Evolutionary conservation across 1,140 invertebrate species (phyloP).

Genomic region (Proctacanthus coquilletti): DNA sequence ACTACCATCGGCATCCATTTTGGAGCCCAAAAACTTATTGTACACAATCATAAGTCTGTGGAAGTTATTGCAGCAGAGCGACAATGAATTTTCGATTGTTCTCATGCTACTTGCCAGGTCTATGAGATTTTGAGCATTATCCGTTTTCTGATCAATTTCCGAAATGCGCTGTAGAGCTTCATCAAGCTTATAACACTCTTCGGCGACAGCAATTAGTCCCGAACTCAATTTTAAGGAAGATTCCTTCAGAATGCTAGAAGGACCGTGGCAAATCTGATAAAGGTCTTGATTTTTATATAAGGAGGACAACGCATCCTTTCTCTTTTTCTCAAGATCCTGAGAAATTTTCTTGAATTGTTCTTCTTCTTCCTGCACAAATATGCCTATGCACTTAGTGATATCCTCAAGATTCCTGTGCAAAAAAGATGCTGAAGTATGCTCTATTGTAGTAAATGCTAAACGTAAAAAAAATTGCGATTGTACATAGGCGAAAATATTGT

Average conservation of each 20-base stretch:
- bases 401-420: constrained; percentile 19
- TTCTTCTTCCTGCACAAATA: constrained; percentile 23
- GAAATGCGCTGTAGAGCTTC: constrained; percentile 17
- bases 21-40: constrained; percentile 25
- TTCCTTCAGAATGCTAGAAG: constrained; percentile 21
- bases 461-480: constrained; percentile 27
- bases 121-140: constrained; percentile 16
- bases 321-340: constrained; percentile 17
- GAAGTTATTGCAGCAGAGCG: constrained; percentile 26
- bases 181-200: constrained; percentile 23
- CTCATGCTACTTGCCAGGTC: constrained; percentile 25
- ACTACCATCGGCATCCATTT: constrained; percentile 13
- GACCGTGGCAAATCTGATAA: too few species aligned
- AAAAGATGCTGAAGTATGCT: constrained; percentile 19
- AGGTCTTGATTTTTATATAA: too few species aligned
- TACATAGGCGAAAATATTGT: constrained; percentile 29
- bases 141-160: constrained; percentile 13
- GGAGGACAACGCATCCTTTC: too few species aligned
- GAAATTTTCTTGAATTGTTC: constrained; percentile 24
- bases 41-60: constrained; percentile 26
- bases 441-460: constrained; percentile 21
- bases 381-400: constrained; percentile 19
- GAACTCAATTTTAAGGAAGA: constrained; percentile 25
- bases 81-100: constrained; percentile 21
- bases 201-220: constrained; percentile 26